These are phyloP conservation scores for Leptodactylus fuscus DNA, from an alignment of 2,113 vertebrate species.

Conservation along the genomic window DNA sequence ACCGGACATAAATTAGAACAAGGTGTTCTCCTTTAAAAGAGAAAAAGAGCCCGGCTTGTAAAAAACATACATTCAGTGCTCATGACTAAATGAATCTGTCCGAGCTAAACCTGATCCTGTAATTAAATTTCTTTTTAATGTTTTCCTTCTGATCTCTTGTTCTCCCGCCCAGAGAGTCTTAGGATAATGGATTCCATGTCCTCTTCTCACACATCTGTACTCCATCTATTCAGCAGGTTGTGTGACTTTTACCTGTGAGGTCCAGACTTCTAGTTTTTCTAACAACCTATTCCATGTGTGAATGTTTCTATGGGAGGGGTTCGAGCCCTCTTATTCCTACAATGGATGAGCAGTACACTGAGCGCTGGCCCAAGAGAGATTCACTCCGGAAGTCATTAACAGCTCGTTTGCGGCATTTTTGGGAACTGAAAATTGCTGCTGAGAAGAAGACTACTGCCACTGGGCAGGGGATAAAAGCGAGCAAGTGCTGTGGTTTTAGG, in stretches of 20 bases:
- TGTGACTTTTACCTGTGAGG: conserved; percentile 57
- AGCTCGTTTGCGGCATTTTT: conserved; percentile 28
- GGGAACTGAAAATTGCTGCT: conserved; percentile 38
- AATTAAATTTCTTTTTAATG: conserved; percentile 57
- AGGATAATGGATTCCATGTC: conserved; percentile 54
- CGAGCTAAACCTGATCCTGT: conserved; percentile 44
- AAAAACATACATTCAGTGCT: conserved; percentile 32
- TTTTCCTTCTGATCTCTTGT: conserved; percentile 52
- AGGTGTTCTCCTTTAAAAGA: conserved; percentile 36
- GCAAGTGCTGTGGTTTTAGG: neutral
- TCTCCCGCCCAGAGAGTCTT: conserved; percentile 15
- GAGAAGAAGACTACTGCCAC: conserved; percentile 15
- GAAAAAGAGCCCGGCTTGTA: conserved; percentile 36
- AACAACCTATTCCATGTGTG: conserved; percentile 42
- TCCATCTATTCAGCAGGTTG: conserved; percentile 51
- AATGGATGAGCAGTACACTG: conserved; percentile 25
- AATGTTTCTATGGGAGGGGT: neutral
- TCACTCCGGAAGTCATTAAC: conserved; percentile 51
- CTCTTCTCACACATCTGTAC: conserved; percentile 46
- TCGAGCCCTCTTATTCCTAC: conserved; percentile 9
- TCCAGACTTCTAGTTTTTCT: conserved; percentile 28
- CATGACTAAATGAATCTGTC: conserved; percentile 41
- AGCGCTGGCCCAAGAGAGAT: conserved; percentile 12
- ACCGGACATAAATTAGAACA: conserved; percentile 37
- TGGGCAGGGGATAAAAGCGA: conserved; percentile 31